Evolutionary conservation across 1,140 invertebrate species (phyloP), one percentile per base, ranked within the genome.

Genomic region (Scaptodrosophila lebanonensis): DNA sequence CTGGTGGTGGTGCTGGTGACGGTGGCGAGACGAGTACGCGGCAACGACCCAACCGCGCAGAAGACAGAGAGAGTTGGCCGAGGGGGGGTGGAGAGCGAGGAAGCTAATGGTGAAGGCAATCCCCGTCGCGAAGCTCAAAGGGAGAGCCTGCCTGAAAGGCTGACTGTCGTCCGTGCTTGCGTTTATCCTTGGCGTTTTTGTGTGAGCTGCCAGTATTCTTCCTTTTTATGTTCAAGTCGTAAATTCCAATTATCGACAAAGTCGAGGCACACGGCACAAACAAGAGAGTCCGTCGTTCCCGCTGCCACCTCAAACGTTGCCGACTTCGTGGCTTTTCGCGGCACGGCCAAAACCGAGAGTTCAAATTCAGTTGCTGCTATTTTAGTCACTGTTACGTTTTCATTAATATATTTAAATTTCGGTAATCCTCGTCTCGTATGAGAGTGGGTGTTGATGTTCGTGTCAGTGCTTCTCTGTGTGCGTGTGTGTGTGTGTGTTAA

Each of bases 161-260:
- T 29, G 27, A 6, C n/a, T n/a, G n/a, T n/a, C n/a, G n/a, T n/a
- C 72, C 51, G 51, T 72, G 69, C 39, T 30, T 52, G 18, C 56
- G 68, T 54, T 62, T 82, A 79, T 79, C 75, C 75, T 82, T 71
- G 51, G 12, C 32, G 32, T 13, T 33, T 66, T 70, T 56, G 50
- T 65, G 69, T 72, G 66, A 40, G 45, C 57, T 73, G 49, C 43
- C 27, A 38, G 35, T 54, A 33, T 66, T 43, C 45, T 66, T 66
- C 65, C 63, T 67, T 68, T 70, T 65, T 79, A 79, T 82, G 75
- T 68, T 70, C 75, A 70, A 79, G 75, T 79, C 75, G 75, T 79
- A 79, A 79, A 79, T 82, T 79, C 75, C 75, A 79, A 79, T 79
- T 79, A 79, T 79, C 75, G 75, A 79, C 75, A 42, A 79, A 65